Base-by-base conservation (phyloP, 37 sponge, comb jelly and placozoan genomes). In the Haliclona indistincta region DNA sequence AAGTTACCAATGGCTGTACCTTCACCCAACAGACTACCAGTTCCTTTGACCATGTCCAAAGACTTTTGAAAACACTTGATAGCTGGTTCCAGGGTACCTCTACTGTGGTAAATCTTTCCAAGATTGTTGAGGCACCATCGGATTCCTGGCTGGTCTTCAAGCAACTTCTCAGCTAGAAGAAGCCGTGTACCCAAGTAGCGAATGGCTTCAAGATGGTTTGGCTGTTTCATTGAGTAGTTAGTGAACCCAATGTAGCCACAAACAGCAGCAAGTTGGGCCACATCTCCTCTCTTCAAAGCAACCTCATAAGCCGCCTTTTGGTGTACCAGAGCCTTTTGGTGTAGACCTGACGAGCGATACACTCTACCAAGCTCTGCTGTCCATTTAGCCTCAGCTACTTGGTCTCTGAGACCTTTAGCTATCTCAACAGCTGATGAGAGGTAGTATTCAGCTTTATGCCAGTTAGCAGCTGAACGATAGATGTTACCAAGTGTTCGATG, bases 161-260 rank as follows among this genome's bases (percentile, higher is more conserved):
- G 51, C 62, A 54, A 36, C 19, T 36, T 34, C 44, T 60, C 8
- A 34, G 54, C 8, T 11, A 83, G 75, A 37, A 41, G 15, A 13
- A 75, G 69, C 6, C 75, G 60, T n/a, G 58, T 39, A 28, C 22
- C 30, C 17, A 83, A 75, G 38, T 67, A 83, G 43, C 32, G 51
- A 5, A 83, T 45, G 10, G 83, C 83, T 40, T 70, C 44, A 20
- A 32, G 39, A 67, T 75, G 55, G 34, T 83, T 42, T 8, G 43
- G 58, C 37, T 74, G 15, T 1, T 33, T 41, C 39, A 83, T 36
- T 0, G 75, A 67, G 45, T 83, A 83, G 69, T 67, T 49, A 0
- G 83, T 83, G 70, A 83, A 83, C 25, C 83, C 83, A 4, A 83
- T 55, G 52, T 75, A 83, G 15, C 83, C 83, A 83, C 83, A 75